Evolutionary conservation across 2,797 vertebrate genomes (phyloP).

Genomic region (Myioborus miniatus): DNA sequence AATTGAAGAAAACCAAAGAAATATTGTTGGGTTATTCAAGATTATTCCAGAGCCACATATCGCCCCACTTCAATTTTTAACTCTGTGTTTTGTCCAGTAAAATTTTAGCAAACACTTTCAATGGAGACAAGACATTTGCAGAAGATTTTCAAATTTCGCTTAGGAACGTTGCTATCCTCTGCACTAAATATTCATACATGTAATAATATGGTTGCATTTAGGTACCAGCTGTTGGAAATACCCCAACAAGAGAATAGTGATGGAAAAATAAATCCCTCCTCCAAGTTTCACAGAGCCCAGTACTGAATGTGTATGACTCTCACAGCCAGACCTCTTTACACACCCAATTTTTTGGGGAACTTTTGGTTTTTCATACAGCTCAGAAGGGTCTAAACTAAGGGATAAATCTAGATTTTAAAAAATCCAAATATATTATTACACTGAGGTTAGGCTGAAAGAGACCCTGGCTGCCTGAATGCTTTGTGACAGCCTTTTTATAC

Average conservation of each 20-base stretch:
- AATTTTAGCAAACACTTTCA: background rate
- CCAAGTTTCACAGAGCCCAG: background rate
- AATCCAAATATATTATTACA: background rate
- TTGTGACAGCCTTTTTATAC: background rate
- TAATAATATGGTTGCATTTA: background rate
- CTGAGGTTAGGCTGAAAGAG: background rate
- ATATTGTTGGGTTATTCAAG: too few species aligned
- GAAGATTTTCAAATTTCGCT: background rate
- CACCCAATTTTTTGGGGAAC: background rate
- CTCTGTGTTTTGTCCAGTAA: background rate
- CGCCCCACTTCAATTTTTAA: background rate
- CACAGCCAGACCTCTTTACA: background rate
- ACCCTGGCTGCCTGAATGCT: background rate
- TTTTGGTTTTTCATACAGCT: background rate
- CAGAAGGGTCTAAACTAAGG: background rate
- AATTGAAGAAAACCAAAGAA: background rate
- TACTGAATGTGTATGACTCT: background rate
- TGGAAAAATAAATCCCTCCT: background rate
- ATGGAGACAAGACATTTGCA: background rate
- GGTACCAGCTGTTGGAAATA: background rate
- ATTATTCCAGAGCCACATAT: background rate
- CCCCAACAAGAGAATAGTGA: accelerated
- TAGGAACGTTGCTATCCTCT: background rate
- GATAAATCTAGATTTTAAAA: background rate
- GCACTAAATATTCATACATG: background rate